These are phyloP conservation scores for Atherix ibis DNA, from an alignment of 2,888 invertebrate genomes.

Conservation along the genomic window DNA sequence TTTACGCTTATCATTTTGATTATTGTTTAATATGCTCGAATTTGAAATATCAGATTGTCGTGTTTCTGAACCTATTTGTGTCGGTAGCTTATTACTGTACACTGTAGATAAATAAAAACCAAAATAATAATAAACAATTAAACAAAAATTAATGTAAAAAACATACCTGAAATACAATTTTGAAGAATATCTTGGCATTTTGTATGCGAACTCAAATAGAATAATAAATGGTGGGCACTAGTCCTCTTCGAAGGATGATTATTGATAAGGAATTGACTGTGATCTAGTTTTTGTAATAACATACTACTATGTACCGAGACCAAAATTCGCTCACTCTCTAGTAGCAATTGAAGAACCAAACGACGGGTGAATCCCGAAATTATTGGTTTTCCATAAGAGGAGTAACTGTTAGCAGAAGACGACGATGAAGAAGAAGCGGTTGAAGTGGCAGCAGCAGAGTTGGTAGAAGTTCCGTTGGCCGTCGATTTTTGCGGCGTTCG, in stretches of 20 bases:
- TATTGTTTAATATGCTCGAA: conserved; percentile 11
- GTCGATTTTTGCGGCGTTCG: conserved; percentile 17
- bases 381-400: conserved; percentile 15
- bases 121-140: neutral
- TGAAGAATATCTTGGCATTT: conserved; percentile 58
- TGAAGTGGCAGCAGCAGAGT: conserved; percentile 7
- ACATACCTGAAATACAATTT: conserved; percentile 37
- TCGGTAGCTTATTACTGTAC: conserved; percentile 26
- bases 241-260: conserved; percentile 56
- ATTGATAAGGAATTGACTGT: conserved; percentile 21
- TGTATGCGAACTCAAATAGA: conserved; percentile 58
- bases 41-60: conserved; percentile 16
- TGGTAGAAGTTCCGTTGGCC: too few relatives aligned
- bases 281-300: conserved; percentile 25
- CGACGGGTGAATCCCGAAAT: conserved; percentile 81
- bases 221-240: conserved; percentile 53
- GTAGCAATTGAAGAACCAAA: conserved; percentile 65
- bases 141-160: neutral
- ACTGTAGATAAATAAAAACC: conserved; percentile 17
- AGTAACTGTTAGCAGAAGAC: too few relatives aligned
- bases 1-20: conserved; percentile 15
- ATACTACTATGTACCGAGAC: conserved; percentile 47
- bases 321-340: conserved; percentile 71
- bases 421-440: too few relatives aligned
- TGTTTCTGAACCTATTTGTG: conserved; percentile 21